Evolutionary conservation across 2,113 vertebrate genomes (phyloP).

Genomic region (Phodopus roborovskii): DNA sequence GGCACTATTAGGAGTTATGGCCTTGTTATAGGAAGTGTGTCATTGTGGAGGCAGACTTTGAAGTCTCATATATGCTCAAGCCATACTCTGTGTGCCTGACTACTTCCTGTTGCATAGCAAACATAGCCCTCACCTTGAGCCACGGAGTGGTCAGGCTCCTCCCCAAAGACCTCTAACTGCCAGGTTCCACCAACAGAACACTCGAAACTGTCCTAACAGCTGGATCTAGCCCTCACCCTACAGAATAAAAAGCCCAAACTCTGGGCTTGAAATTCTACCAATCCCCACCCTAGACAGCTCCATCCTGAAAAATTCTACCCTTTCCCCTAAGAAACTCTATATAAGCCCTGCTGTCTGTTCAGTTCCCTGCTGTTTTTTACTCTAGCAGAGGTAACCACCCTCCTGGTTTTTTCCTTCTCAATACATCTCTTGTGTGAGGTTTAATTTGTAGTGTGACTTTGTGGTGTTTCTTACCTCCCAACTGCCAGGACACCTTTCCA

Average conservation of each 20-base stretch:
- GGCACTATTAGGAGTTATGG: background rate
- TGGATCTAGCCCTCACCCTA: background rate
- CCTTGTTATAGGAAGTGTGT: background rate
- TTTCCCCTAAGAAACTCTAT: background rate
- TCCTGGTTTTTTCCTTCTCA: background rate
- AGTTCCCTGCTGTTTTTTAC: background rate
- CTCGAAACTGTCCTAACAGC: background rate
- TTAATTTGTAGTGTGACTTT: background rate
- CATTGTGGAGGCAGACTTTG: no score
- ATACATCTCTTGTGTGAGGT: background rate
- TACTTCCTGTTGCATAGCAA: background rate
- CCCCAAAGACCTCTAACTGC: background rate
- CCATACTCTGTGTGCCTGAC: background rate
- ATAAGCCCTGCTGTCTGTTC: background rate
- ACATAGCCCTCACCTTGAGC: background rate
- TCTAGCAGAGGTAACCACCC: background rate
- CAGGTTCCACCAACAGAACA: background rate
- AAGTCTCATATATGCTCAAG: background rate
- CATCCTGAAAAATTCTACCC: background rate
- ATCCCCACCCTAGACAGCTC: background rate
- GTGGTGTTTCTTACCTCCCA: background rate
- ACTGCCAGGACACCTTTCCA: background rate
- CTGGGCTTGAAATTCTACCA: background rate
- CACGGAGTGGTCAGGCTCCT: background rate
- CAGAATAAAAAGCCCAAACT: background rate